phyloP scores from a whole-genome alignment of 2,113 vertebrate species.

The Saiga tatarica region DNA sequence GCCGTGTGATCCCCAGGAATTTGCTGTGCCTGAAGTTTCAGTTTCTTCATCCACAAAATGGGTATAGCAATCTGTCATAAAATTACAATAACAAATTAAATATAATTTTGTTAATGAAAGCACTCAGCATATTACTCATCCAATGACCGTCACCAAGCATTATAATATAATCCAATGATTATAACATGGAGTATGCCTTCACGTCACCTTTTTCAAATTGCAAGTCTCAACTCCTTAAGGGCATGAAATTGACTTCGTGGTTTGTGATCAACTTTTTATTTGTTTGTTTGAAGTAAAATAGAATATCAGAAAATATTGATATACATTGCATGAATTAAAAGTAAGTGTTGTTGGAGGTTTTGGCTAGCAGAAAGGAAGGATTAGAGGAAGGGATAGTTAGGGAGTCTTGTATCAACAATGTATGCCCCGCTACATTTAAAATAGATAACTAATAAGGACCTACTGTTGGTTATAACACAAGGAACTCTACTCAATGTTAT shows the following conservation, averaged over 20 bases:
- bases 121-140: background rate
- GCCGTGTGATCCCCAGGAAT: background rate
- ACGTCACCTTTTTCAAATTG: background rate
- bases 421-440: background rate
- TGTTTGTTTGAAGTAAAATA: conserved; percentile 5
- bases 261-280: background rate
- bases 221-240: background rate
- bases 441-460: background rate
- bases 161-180: background rate
- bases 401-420: background rate
- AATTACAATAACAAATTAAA: background rate
- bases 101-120: background rate
- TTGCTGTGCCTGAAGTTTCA: background rate
- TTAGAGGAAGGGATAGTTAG: background rate
- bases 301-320: background rate
- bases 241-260: background rate
- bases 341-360: background rate
- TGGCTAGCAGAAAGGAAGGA: background rate
- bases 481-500: background rate
- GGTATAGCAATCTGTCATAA: background rate
- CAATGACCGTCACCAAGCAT: background rate
- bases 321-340: background rate
- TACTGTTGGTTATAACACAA: background rate
- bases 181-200: background rate
- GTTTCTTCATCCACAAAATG: background rate